Evolutionary conservation across 2,113 vertebrate species (phyloP).

Genomic region (Daphoenositta chrysoptera): DNA sequence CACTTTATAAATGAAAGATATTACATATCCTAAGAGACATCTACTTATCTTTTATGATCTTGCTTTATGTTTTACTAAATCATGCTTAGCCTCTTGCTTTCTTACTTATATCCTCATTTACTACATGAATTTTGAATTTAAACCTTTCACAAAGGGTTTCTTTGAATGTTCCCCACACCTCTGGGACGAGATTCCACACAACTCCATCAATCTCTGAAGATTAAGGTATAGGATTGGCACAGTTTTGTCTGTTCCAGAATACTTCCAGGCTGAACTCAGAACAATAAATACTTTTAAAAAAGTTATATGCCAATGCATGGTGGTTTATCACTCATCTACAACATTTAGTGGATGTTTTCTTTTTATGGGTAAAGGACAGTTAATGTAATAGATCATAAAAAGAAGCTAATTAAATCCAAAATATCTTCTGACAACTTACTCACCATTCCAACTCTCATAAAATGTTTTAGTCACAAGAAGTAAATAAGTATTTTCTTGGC

Average conservation of each 20-base stretch:
- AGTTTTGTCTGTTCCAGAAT: not conserved
- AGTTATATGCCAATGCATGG: not conserved
- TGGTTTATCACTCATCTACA: not conserved
- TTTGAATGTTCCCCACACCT: not conserved
- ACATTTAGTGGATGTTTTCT: not conserved
- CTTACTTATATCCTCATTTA: slow-evolving; percentile 13
- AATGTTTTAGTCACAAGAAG: not conserved
- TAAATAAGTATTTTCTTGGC: not conserved
- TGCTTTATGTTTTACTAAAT: slow-evolving; percentile 42
- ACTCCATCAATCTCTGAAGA: not conserved
- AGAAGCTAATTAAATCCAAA: not conserved
- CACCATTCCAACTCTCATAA: not conserved
- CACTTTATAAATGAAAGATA: slow-evolving; percentile 7
- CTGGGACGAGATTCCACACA: not conserved
- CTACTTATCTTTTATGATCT: slow-evolving; percentile 51
- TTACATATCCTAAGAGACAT: slow-evolving; percentile 22
- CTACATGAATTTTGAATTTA: slow-evolving; percentile 1
- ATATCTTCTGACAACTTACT: not conserved
- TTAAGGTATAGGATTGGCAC: not conserved
- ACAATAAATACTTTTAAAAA: slow-evolving; percentile 1
- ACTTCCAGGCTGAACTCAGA: slow-evolving; percentile 27
- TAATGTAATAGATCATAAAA: not conserved
- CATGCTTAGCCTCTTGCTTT: slow-evolving; percentile 36
- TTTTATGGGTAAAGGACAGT: not conserved
- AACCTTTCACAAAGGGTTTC: not conserved